These are phyloP conservation scores for Acipenser oxyrinchus DNA, from an alignment of 2,797 vertebrate genomes.

Conservation along the genomic window DNA sequence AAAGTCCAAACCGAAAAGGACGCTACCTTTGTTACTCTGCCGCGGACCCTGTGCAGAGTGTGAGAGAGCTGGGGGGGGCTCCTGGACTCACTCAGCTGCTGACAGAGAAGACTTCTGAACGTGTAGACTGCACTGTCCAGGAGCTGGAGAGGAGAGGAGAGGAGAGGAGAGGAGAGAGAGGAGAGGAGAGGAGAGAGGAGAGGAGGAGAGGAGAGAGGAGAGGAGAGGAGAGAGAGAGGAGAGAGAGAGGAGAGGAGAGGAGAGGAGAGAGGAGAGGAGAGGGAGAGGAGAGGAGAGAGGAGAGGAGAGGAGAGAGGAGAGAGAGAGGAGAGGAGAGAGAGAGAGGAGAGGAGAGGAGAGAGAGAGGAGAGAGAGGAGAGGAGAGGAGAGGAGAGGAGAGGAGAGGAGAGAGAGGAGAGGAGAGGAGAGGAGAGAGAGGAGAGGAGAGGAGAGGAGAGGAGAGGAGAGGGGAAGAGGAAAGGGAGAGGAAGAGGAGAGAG, in stretches of 20 bases:
- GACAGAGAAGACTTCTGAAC: background rate
- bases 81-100: background rate
- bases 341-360: background rate
- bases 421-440: background rate
- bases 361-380: background rate
- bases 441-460: constrained; percentile 21
- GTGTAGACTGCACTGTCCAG: constrained; percentile 24
- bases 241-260: background rate
- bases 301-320: background rate
- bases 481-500: constrained; percentile 4
- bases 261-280: background rate
- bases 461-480: constrained; percentile 9
- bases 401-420: background rate
- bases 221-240: too few relatives aligned
- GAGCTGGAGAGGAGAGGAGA: background rate
- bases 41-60: constrained; percentile 19
- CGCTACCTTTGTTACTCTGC: background rate
- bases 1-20: too few relatives aligned
- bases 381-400: background rate
- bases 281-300: background rate
- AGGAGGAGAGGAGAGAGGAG: background rate
- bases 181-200: too few relatives aligned
- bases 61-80: background rate
- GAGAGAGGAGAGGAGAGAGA: background rate
- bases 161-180: background rate